These are phyloP conservation scores for Oreotrochilus melanogaster DNA, from an alignment of 2,113 vertebrate genomes.

Conservation along the genomic window DNA sequence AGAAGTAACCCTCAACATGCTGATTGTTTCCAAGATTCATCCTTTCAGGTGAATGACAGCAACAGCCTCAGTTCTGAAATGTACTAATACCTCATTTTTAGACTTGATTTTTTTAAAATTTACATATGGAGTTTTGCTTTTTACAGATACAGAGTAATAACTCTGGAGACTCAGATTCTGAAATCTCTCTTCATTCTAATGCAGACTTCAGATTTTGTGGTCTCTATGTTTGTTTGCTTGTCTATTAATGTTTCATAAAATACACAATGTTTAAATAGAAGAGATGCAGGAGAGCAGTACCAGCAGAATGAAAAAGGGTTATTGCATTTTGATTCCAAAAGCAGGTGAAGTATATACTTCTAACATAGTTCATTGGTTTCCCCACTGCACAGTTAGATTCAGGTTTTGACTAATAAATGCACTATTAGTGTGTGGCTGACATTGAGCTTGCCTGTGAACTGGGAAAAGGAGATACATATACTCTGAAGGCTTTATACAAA, in stretches of 20 bases:
- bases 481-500: not conserved
- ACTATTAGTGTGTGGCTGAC: not conserved
- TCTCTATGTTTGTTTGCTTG: not conserved
- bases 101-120: not conserved
- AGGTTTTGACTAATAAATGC: not conserved
- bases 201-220: not conserved
- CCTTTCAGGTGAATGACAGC: not conserved
- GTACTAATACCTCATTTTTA: not conserved
- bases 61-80: not conserved
- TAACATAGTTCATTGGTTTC: not conserved
- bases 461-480: not conserved
- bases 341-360: not conserved
- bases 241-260: slow-evolving; percentile 42
- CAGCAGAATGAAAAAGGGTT: not conserved
- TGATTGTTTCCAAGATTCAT: not conserved
- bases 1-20: not conserved
- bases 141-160: not conserved
- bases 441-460: not conserved
- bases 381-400: not conserved
- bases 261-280: not conserved
- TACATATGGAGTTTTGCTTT: not conserved
- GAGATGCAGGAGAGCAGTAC: not conserved
- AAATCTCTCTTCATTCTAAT: not conserved
- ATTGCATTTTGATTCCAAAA: not conserved
- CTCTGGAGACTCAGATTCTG: too few species aligned